Percentiles rank a stretch among this genome's conserved stretches.
phyloP scores from a whole-genome alignment of 1,140 invertebrate genomes.

The Ceratoteleas bidentatus region DNA sequence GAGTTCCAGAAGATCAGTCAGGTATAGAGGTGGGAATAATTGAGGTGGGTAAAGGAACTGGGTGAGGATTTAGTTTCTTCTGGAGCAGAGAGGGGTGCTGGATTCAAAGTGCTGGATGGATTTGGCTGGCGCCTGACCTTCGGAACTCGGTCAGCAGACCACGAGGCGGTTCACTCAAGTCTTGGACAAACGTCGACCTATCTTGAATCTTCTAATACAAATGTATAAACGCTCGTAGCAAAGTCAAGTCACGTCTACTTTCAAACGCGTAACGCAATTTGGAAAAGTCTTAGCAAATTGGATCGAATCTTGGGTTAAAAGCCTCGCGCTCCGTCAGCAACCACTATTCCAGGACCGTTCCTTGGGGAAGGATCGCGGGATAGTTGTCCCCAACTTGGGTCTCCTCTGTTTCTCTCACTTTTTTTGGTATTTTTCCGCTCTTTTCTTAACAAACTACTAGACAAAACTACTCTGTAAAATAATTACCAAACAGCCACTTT shows the following conservation, averaged over 20 bases:
- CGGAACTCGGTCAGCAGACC: slow-evolving; percentile 6
- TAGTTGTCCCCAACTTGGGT: slow-evolving; percentile 50
- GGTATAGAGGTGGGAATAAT: neutral
- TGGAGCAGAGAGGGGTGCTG: neutral
- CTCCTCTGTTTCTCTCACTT: slow-evolving; percentile 8
- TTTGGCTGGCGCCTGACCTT: neutral
- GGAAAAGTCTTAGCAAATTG: slow-evolving; percentile 45
- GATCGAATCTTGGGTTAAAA: slow-evolving; percentile 21
- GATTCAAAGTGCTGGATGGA: neutral
- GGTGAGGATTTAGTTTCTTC: neutral
- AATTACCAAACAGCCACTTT: slow-evolving; percentile 46
- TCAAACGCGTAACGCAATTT: slow-evolving; percentile 36
- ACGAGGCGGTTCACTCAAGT: slow-evolving; percentile 34
- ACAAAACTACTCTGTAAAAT: slow-evolving; percentile 31
- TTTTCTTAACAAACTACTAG: slow-evolving; percentile 30
- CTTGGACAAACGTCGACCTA: slow-evolving; percentile 27
- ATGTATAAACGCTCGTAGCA: slow-evolving; percentile 60
- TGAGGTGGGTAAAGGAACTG: slow-evolving; percentile 4
- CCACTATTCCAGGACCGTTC: slow-evolving; percentile 62
- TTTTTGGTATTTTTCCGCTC: slow-evolving; percentile 10
- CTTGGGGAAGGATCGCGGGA: slow-evolving; percentile 57
- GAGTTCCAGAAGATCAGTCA: slow-evolving; percentile 16
- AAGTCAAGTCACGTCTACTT: slow-evolving; percentile 44
- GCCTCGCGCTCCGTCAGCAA: slow-evolving; percentile 30
- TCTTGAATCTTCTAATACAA: slow-evolving; percentile 48